Evolutionary conservation across 2,113 vertebrate genomes (phyloP).

Genomic region (Eupsittula cactorum): DNA sequence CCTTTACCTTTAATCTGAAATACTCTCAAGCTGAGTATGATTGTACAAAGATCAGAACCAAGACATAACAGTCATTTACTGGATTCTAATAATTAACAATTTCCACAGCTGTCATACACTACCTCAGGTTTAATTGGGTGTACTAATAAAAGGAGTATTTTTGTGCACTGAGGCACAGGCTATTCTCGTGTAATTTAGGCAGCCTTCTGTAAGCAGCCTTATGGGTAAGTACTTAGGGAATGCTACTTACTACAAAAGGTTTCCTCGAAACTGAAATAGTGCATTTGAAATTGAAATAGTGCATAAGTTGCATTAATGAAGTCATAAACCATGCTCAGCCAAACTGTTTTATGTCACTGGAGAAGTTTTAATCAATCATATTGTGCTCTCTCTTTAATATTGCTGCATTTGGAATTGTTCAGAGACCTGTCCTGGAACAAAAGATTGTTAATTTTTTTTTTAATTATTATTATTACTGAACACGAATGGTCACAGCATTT

Average conservation of each 20-base stretch:
- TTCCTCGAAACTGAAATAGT: neutral
- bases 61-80: neutral
- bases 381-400: neutral
- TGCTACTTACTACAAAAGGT: neutral
- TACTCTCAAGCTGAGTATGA: neutral
- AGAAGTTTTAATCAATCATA: slow-evolving; percentile 21
- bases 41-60: neutral
- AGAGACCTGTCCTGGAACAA: neutral
- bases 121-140: slow-evolving; percentile 5
- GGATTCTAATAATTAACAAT: slow-evolving; percentile 17
- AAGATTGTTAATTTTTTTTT: neutral
- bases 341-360: neutral
- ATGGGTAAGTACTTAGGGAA: neutral
- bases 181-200: neutral
- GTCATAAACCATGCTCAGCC: neutral
- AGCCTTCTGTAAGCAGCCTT: neutral
- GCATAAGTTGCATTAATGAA: slow-evolving; percentile 13
- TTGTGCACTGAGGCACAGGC: neutral
- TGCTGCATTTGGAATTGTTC: neutral
- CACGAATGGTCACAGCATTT: neutral
- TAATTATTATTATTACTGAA: neutral
- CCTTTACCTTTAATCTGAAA: neutral
- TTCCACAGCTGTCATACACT: slow-evolving; percentile 9
- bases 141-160: slow-evolving; percentile 10
- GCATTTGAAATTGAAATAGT: slow-evolving; percentile 24